phyloP scores from a whole-genome alignment of 2,113 vertebrate genomes.

The Phaethon lepturus region DNA sequence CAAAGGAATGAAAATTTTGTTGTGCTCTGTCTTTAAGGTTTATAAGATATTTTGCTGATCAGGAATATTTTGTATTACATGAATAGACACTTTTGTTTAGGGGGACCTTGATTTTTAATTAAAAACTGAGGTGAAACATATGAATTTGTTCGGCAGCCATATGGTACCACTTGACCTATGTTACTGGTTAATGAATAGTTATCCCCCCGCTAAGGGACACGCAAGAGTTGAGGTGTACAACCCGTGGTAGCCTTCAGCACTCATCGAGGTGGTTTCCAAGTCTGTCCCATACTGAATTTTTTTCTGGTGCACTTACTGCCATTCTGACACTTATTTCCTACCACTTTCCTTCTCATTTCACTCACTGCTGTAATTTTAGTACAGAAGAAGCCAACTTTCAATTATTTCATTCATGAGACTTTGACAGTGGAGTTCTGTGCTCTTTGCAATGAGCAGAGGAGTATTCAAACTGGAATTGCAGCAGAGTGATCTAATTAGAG shows the following conservation, averaged over 20 bases:
- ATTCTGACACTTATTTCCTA: background rate
- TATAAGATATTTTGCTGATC: background rate
- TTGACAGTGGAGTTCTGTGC: background rate
- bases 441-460: background rate
- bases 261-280: background rate
- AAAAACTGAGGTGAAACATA: background rate
- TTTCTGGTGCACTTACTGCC: background rate
- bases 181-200: background rate
- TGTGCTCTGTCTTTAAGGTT: background rate
- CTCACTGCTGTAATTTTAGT: background rate
- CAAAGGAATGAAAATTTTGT: background rate
- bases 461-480: background rate
- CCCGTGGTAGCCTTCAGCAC: background rate
- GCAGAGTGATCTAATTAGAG: background rate
- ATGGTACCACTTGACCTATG: background rate
- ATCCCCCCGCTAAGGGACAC: background rate
- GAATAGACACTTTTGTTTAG: background rate
- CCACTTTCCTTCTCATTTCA: background rate
- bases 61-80: background rate
- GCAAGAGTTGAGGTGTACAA: background rate
- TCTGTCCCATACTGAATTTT: background rate
- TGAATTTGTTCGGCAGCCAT: background rate
- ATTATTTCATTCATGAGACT: background rate
- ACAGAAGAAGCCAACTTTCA: background rate
- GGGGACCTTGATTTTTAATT: background rate